These are phyloP conservation scores for Cyclophora punctaria DNA, from an alignment of 2,888 invertebrate genomes.

Conservation along the genomic window DNA sequence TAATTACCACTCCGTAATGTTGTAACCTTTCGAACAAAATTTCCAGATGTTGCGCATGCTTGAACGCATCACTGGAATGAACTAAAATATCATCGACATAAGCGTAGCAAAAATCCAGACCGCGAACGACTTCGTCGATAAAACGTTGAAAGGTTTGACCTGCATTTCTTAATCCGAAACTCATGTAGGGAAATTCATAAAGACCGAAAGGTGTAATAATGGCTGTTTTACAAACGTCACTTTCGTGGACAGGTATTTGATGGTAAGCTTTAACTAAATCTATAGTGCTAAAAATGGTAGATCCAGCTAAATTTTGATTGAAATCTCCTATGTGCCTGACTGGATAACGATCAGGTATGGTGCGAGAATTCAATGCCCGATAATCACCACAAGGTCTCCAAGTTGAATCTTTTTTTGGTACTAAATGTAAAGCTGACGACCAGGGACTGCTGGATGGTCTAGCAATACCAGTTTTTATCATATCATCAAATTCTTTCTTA, in stretches of 20 bases:
- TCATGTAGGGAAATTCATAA: slow-evolving; percentile 31
- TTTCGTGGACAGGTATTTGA: slow-evolving; percentile 34
- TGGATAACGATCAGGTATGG: slow-evolving; percentile 26
- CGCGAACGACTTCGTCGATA: slow-evolving; percentile 18
- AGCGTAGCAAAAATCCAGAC: slow-evolving; percentile 28
- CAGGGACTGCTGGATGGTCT: slow-evolving; percentile 24
- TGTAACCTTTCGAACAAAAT: slow-evolving; percentile 6
- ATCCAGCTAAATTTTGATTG: background rate
- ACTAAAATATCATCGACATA: slow-evolving; percentile 34
- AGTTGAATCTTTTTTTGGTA: slow-evolving; percentile 1
- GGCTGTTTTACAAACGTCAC: slow-evolving; percentile 34
- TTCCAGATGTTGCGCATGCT: slow-evolving; percentile 11
- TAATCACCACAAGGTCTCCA: slow-evolving; percentile 33
- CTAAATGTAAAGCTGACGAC: slow-evolving; percentile 19
- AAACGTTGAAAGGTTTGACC: slow-evolving; percentile 43
- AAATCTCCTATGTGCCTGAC: slow-evolving; percentile 3
- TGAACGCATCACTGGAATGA: slow-evolving; percentile 12
- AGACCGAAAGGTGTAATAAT: slow-evolving; percentile 24
- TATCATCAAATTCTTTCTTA: slow-evolving; percentile 8
- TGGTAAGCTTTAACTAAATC: slow-evolving; percentile 28
- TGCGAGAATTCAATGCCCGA: slow-evolving; percentile 23
- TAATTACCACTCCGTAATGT: slow-evolving; percentile 10
- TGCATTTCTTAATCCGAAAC: slow-evolving; percentile 43
- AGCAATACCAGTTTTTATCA: slow-evolving; percentile 17
- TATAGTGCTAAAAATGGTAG: background rate